Evolutionary conservation across 2,113 vertebrate genomes (phyloP).

Genomic region (Mustelus asterias): DNA sequence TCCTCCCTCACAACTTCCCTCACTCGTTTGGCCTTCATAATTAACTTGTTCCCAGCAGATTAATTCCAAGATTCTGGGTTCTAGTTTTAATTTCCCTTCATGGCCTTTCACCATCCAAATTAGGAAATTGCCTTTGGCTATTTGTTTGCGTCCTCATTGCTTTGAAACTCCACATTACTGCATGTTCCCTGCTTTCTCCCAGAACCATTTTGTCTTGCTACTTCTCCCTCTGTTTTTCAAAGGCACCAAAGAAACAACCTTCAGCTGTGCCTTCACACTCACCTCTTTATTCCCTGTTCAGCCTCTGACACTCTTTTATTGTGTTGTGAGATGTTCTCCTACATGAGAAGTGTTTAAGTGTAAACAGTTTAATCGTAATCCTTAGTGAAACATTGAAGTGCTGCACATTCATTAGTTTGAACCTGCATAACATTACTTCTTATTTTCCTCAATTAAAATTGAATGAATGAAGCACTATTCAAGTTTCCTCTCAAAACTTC

Average conservation of each 20-base stretch:
- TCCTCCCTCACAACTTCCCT: background rate
- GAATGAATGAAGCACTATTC: background rate
- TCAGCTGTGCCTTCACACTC: background rate
- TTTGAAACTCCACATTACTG: no score
- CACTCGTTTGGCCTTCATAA: background rate
- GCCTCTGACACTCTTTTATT: background rate
- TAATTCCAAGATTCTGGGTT: background rate
- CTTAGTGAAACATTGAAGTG: background rate
- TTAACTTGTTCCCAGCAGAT: background rate
- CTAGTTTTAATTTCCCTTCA: background rate
- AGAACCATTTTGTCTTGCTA: background rate
- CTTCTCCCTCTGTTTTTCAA: background rate
- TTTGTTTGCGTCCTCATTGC: background rate
- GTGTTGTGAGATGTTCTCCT: background rate
- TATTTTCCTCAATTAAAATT: constrained; percentile 19
- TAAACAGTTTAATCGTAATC: background rate
- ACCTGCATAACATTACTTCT: background rate
- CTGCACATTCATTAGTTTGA: background rate
- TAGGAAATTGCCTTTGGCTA: background rate
- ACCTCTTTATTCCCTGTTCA: background rate
- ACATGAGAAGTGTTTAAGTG: background rate
- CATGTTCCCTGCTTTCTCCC: background rate
- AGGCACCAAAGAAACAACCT: background rate
- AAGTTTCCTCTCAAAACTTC: background rate
- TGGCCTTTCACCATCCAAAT: background rate